phyloP scores from a whole-genome alignment of 2,888 invertebrate genomes.

The Lutraria lutraria region DNA sequence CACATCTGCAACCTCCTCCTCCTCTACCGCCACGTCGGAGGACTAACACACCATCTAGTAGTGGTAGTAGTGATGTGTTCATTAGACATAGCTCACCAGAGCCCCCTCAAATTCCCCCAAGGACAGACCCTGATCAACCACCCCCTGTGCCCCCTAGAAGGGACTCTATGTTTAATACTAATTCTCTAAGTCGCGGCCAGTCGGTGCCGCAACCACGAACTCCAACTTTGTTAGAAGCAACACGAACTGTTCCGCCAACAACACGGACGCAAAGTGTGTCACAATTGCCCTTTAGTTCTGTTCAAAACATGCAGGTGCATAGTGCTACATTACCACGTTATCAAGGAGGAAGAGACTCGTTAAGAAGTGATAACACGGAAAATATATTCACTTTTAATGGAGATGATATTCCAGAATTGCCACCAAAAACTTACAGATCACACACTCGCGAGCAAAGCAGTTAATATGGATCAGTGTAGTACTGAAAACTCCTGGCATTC shows the following conservation, averaged over 20 bases:
- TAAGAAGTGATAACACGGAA: constrained; percentile 57
- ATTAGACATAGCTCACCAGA: constrained; percentile 88
- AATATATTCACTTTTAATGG: constrained; percentile 79
- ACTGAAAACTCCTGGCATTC: not conserved
- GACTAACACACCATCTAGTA: constrained; percentile 88
- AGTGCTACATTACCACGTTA: constrained; percentile 80
- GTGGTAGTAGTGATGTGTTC: constrained; percentile 86
- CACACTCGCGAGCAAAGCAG: constrained; percentile 81
- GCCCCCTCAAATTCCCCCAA: constrained; percentile 90
- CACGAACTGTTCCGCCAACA: constrained; percentile 48
- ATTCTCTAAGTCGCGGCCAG: constrained; percentile 48
- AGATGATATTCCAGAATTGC: constrained; percentile 82
- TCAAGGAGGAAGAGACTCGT: constrained; percentile 74
- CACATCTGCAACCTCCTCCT: constrained; percentile 75
- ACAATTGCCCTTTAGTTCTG: constrained; percentile 71
- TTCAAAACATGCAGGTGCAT: constrained; percentile 65
- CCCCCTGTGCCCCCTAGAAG: constrained; percentile 90
- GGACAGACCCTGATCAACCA: constrained; percentile 89
- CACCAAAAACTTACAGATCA: constrained; percentile 85
- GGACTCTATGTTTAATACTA: constrained; percentile 77
- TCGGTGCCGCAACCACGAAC: constrained; percentile 62
- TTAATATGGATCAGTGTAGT: constrained; percentile 62
- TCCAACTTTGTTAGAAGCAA: constrained; percentile 56
- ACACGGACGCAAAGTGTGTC: constrained; percentile 77
- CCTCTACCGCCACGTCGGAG: constrained; percentile 86